Evolutionary conservation across 2,888 invertebrate species (phyloP).

Genomic region (Stenurella melanura): DNA sequence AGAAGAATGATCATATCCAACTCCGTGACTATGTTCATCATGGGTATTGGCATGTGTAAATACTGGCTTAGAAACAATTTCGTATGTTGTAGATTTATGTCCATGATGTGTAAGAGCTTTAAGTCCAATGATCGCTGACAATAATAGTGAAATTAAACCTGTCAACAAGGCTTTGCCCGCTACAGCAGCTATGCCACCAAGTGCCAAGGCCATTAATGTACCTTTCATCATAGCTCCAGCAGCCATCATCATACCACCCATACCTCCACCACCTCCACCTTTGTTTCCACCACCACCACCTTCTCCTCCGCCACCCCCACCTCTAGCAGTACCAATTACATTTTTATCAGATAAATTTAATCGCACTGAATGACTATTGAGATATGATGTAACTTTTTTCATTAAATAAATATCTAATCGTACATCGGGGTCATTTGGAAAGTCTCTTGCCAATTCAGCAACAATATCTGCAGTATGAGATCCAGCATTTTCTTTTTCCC

Average conservation of each 20-base stretch:
- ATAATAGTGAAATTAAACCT: constrained; percentile 85
- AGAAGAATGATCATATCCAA: constrained; percentile 74
- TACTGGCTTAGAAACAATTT: constrained; percentile 88
- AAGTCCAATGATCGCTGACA: constrained; percentile 85
- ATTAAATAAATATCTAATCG: constrained; percentile 85
- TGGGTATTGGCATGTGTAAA: constrained; percentile 83
- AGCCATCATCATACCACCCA: constrained; percentile 72
- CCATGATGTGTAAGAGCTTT: constrained; percentile 82
- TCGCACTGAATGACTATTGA: constrained; percentile 84
- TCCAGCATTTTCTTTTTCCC: constrained; percentile 75
- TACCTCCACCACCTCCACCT: constrained; percentile 74
- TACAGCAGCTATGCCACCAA: constrained; percentile 83
- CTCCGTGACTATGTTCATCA: constrained; percentile 77
- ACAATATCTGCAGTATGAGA: constrained; percentile 82
- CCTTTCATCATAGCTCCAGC: constrained; percentile 80
- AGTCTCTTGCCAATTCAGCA: constrained; percentile 84
- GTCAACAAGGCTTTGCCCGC: constrained; percentile 91
- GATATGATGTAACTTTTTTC: constrained; percentile 82
- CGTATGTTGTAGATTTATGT: constrained; percentile 85
- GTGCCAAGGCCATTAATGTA: constrained; percentile 81
- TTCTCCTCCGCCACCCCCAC: constrained; percentile 66
- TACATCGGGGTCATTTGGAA: constrained; percentile 85
- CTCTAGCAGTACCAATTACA: constrained; percentile 74
- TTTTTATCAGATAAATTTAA: constrained; percentile 80
- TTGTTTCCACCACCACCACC: constrained; percentile 67